These are phyloP conservation scores for Seira musarum DNA, from an alignment of 2,888 invertebrate species.

Conservation along the genomic window DNA sequence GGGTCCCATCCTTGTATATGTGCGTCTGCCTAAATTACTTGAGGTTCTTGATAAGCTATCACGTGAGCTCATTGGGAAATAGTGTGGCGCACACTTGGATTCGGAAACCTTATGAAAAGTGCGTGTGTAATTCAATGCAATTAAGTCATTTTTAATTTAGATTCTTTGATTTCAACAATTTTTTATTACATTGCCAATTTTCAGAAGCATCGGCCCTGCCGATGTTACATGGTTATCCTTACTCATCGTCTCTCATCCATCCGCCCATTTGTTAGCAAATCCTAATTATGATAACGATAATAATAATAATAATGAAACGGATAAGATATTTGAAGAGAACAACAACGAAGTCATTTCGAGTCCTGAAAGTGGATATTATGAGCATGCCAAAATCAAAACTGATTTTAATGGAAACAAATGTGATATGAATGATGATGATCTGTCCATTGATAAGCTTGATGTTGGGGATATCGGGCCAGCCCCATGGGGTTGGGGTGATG, in stretches of 20 bases:
- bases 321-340: slow-evolving; percentile 48
- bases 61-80: slow-evolving; percentile 40
- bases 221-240: slow-evolving; percentile 48
- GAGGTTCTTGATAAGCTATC: slow-evolving; percentile 35
- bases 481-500: slow-evolving; percentile 49
- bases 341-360: slow-evolving; percentile 26
- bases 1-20: slow-evolving; percentile 40
- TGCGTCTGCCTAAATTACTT: slow-evolving; percentile 34
- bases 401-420: slow-evolving; percentile 24
- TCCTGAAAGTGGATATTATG: slow-evolving; percentile 42
- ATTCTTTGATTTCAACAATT: neutral
- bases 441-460: slow-evolving; percentile 35
- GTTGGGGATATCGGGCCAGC: slow-evolving; percentile 45
- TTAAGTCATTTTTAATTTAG: neutral
- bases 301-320: slow-evolving; percentile 37
- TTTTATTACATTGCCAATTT: neutral
- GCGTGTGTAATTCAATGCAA: slow-evolving; percentile 6
- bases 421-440: neutral
- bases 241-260: slow-evolving; percentile 46
- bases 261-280: slow-evolving; percentile 37
- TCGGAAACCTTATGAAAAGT: slow-evolving; percentile 52
- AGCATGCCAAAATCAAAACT: neutral
- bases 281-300: slow-evolving; percentile 36
- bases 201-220: slow-evolving; percentile 40
- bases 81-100: slow-evolving; percentile 50